These are phyloP conservation scores for Marronus borbonicus DNA, from an alignment of 2,888 invertebrate genomes.

Conservation along the genomic window DNA sequence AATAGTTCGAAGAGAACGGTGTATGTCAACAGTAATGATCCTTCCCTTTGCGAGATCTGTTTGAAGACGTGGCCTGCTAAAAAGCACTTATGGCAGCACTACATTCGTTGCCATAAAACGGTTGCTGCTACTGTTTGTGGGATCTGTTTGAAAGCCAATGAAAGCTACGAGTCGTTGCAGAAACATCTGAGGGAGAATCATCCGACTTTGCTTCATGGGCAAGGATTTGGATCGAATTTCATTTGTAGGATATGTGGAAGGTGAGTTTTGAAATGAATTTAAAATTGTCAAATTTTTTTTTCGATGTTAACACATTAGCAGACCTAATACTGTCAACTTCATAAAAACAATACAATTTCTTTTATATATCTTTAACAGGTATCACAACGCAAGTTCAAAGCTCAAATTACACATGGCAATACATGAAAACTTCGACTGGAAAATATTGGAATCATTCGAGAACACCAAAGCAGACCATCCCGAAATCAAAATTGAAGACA, in stretches of 20 bases:
- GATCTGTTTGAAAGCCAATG: conserved; percentile 74
- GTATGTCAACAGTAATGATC: conserved; percentile 72
- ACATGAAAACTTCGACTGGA: conserved; percentile 71
- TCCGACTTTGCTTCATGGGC: conserved; percentile 70
- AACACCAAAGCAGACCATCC: conserved; percentile 39
- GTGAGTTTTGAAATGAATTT: neutral
- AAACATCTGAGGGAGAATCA: conserved; percentile 71
- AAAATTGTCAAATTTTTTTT: neutral
- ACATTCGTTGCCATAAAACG: conserved; percentile 73
- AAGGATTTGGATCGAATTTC: conserved; percentile 74
- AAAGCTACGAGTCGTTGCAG: conserved; percentile 71
- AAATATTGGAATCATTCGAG: conserved; percentile 59
- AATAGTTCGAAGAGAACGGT: conserved; percentile 71
- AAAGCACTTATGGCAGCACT: conserved; percentile 76
- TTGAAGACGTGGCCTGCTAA: conserved; percentile 76
- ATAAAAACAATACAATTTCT: neutral
- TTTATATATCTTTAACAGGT: conserved; percentile 57
- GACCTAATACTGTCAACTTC: too few species aligned
- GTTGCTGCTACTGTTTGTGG: conserved; percentile 76
- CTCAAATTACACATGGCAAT: conserved; percentile 74
- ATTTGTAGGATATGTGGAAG: conserved; percentile 72
- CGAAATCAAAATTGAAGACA: conserved; percentile 48
- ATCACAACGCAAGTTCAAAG: conserved; percentile 75
- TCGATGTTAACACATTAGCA: neutral
- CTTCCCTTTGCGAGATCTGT: conserved; percentile 73